These are phyloP conservation scores for Hemiscyllium ocellatum DNA, from an alignment of 2,113 vertebrate species.

Conservation along the genomic window DNA sequence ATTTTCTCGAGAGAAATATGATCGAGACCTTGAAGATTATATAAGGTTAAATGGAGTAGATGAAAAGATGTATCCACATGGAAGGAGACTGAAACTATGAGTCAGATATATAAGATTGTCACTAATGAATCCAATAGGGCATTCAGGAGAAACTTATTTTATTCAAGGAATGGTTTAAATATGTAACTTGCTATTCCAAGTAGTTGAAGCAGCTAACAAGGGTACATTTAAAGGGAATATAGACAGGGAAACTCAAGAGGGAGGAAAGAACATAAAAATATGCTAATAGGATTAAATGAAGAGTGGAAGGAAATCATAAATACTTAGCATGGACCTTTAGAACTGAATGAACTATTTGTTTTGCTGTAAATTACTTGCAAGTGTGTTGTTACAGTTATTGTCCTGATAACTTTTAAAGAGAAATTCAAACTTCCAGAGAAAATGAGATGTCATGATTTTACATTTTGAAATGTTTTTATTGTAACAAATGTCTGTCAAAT, in stretches of 20 bases:
- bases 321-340: neutral
- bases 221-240: neutral
- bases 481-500: no score
- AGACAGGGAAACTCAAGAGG: neutral
- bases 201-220: neutral
- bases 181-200: neutral
- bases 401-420: no score
- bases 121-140: neutral
- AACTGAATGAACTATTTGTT: neutral
- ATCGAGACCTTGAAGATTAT: no score
- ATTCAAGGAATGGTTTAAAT: neutral
- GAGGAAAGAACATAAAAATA: neutral
- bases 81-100: neutral
- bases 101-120: neutral
- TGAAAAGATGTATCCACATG: neutral
- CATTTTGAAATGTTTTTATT: no score
- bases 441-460: no score
- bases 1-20: no score
- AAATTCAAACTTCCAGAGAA: no score
- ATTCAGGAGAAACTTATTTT: neutral
- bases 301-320: neutral
- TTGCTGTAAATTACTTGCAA: neutral
- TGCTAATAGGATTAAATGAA: no score
- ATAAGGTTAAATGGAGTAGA: no score
- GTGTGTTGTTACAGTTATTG: neutral